Conservation (phyloP, 92 coral and sea anemone species). For the Palythoa grandiflora region DNA sequence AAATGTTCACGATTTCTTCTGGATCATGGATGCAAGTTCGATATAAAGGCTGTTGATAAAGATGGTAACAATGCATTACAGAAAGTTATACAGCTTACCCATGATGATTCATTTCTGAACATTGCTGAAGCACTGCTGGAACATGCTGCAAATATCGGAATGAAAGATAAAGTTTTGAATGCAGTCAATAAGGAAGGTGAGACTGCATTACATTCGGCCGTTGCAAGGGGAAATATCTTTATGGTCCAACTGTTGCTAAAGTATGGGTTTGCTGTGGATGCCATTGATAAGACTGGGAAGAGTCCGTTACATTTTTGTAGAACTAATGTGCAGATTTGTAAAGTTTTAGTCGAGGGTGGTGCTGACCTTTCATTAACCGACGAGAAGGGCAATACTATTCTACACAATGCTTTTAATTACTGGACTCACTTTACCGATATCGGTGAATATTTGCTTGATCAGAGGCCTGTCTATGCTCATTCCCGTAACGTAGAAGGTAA, state of each 20-base stretch:
- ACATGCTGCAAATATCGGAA: no score
- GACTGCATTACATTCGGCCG: neutral
- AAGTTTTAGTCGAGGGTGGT: neutral
- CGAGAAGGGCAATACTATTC: no score
- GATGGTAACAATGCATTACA: conserved; percentile 16
- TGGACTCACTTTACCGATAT: neutral
- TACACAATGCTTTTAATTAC: neutral
- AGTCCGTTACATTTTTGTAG: neutral
- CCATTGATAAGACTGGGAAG: conserved; percentile 1
- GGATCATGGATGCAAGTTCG: conserved; percentile 25
- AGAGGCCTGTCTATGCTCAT: neutral
- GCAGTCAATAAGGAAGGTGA: neutral
- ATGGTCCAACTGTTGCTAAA: neutral
- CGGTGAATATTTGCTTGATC: neutral
- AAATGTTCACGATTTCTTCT: neutral
- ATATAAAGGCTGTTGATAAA: neutral
- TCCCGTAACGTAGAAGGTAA: neutral
- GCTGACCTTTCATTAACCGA: neutral
- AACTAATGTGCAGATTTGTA: neutral
- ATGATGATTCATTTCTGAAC: neutral
- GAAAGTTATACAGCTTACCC: neutral
- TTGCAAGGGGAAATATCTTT: neutral
- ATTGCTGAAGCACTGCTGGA: neutral
- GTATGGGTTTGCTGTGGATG: neutral
- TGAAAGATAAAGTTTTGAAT: no score